Evolutionary conservation across 53 echinoderm and acorn worm species (phyloP).

Genomic region (Echinometra lucunter): DNA sequence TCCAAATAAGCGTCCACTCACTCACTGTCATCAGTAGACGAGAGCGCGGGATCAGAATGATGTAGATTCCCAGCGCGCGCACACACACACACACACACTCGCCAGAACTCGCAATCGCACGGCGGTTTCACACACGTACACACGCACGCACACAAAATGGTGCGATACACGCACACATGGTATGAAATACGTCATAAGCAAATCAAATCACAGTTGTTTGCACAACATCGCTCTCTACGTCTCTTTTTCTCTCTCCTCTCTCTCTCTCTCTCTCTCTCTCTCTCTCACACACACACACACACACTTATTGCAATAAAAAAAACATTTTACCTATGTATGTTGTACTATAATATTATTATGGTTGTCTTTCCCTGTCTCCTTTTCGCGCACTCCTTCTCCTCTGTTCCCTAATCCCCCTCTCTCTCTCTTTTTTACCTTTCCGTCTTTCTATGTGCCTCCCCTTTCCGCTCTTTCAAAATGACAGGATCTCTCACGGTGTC

Average conservation of each 20-base stretch:
- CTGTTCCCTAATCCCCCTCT: neutral
- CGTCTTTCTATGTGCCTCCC: neutral
- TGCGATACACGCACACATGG: neutral
- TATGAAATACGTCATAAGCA: conserved; percentile 34
- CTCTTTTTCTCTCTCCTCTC: neutral
- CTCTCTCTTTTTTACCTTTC: neutral
- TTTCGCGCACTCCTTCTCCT: neutral
- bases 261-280: neutral
- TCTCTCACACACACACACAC: neutral
- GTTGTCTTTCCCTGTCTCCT: no score
- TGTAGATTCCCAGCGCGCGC: neutral
- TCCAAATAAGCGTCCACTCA: neutral
- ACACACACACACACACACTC: no score
- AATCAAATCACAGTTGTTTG: conserved; percentile 31
- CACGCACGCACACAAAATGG: no score
- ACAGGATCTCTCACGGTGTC: neutral
- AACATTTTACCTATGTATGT: no score
- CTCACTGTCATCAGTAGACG: neutral
- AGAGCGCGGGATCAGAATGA: neutral
- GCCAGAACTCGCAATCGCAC: no score
- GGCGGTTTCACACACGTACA: neutral
- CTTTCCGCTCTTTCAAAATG: neutral
- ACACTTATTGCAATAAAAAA: no score
- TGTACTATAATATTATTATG: no score
- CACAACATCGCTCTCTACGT: neutral